Percentiles rank a stretch among this genome's conserved stretches.
Conservation (phyloP, 2,888 invertebrate genomes). For the Pecten maximus region DNA sequence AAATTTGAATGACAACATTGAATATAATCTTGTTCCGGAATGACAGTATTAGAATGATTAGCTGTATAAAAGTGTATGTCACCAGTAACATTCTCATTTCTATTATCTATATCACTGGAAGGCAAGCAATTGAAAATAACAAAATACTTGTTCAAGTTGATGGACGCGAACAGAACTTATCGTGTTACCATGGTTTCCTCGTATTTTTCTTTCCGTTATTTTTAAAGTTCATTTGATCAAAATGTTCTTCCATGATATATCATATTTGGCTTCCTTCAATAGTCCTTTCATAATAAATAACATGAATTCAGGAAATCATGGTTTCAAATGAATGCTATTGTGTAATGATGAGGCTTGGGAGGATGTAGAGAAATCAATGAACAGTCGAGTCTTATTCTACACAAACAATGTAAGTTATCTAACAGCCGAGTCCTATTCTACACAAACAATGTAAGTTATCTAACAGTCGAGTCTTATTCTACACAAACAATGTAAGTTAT, state of each 20-base stretch:
- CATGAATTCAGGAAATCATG: not conserved
- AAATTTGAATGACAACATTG: conserved; percentile 6
- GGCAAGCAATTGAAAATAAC: not conserved
- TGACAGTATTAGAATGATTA: not conserved
- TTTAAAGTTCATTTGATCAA: not conserved
- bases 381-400: not conserved
- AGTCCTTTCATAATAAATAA: not conserved
- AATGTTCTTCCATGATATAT: not conserved
- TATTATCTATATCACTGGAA: not conserved
- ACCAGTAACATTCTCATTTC: not conserved
- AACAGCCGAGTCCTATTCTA: not conserved
- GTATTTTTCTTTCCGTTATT: not conserved
- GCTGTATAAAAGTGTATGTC: not conserved
- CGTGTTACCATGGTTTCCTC: not conserved
- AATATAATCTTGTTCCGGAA: not conserved
- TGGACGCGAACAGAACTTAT: not conserved
- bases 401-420: not conserved
- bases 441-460: not conserved
- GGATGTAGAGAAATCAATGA: not conserved
- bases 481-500: not conserved
- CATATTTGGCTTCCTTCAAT: not conserved
- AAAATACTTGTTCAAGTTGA: not conserved
- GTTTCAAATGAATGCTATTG: not conserved
- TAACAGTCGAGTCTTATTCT: not conserved
- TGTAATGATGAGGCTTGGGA: not conserved